Evolutionary conservation across 2,113 vertebrate genomes (phyloP).

Genomic region (Podiceps cristatus): DNA sequence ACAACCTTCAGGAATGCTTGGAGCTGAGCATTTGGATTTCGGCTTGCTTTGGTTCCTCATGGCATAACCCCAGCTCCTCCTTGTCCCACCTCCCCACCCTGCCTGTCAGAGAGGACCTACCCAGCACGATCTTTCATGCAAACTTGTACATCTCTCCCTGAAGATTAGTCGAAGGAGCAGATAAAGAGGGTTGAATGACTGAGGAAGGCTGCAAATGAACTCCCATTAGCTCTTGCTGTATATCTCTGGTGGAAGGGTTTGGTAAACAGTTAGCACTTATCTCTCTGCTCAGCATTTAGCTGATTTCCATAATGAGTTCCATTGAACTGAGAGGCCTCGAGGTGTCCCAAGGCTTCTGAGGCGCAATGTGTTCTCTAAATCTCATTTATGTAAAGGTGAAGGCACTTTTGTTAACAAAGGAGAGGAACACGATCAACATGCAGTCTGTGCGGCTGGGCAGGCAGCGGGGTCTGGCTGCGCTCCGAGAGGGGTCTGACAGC

Average conservation of each 20-base stretch:
- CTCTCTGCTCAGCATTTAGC: slow-evolving; percentile 76
- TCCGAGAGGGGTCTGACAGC: not conserved
- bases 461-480: not conserved
- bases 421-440: not conserved
- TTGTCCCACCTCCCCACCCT: not conserved
- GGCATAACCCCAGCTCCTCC: not conserved
- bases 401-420: slow-evolving; percentile 59
- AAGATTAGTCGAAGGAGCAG: slow-evolving; percentile 55
- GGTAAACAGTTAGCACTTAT: slow-evolving; percentile 76
- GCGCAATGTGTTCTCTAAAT: slow-evolving; percentile 64
- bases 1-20: not conserved
- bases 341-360: slow-evolving; percentile 70
- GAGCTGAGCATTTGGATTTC: not conserved
- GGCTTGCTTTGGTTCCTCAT: not conserved
- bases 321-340: slow-evolving; percentile 76
- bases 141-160: not conserved
- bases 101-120: not conserved
- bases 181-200: slow-evolving; percentile 68
- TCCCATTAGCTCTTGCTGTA: slow-evolving; percentile 57
- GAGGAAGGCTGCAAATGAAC: slow-evolving; percentile 63
- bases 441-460: not conserved
- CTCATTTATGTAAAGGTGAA: slow-evolving; percentile 74
- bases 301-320: slow-evolving; percentile 82
- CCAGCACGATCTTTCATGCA: not conserved
- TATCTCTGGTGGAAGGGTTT: slow-evolving; percentile 61